These are phyloP conservation scores for Tolypeutes matacus DNA, from an alignment of 2,797 vertebrate genomes.

Conservation along the genomic window DNA sequence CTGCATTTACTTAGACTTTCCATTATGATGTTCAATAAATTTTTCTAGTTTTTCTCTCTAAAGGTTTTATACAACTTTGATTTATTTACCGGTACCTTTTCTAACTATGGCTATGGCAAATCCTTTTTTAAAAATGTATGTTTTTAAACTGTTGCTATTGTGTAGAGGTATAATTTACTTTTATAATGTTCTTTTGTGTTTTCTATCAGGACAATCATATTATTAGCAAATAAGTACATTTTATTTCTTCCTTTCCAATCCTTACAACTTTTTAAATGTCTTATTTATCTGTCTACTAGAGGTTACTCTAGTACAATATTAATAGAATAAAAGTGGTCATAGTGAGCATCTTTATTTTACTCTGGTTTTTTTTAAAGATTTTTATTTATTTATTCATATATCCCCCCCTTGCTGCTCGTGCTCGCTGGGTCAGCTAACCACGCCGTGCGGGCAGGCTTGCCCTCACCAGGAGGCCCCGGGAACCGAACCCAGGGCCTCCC, in stretches of 20 bases:
- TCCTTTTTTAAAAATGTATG: neutral
- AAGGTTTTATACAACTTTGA: neutral
- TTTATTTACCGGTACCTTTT: neutral
- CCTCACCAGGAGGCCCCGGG: no score
- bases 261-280: neutral
- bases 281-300: neutral
- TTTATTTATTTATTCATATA: no score
- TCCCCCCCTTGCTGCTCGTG: no score
- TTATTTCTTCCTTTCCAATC: neutral
- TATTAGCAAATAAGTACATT: neutral
- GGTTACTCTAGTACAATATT: neutral
- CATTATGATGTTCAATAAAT: neutral
- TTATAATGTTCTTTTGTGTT: neutral
- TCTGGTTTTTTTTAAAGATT: no score
- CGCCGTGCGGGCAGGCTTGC: no score
- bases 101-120: neutral
- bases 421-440: no score
- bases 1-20: neutral
- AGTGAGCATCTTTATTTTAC: neutral
- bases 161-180: neutral
- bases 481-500: no score
- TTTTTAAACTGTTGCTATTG: neutral
- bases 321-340: neutral
- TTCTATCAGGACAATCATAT: neutral
- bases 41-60: slow-evolving; percentile 33